phyloP scores from a whole-genome alignment of 2,797 vertebrate species.

The Babyrousa celebensis region DNA sequence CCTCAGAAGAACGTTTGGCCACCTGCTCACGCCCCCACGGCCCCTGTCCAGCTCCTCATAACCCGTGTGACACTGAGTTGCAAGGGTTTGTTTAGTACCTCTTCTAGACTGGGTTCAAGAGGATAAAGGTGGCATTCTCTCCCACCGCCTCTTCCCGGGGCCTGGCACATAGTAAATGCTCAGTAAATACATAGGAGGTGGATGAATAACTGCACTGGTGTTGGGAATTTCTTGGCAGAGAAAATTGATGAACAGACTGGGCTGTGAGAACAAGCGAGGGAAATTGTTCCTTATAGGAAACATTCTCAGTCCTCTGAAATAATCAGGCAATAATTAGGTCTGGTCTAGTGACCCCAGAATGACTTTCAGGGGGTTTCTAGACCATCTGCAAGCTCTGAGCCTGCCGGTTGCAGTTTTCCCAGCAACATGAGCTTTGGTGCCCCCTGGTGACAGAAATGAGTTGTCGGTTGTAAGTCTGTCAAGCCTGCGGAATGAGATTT shows the following conservation, averaged over 20 bases:
- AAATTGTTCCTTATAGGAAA: background rate
- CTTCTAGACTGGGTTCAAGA: background rate
- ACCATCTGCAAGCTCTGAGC: accelerated
- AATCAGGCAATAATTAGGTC: background rate
- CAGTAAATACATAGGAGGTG: background rate
- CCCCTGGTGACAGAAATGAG: conserved; percentile 88
- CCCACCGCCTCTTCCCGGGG: background rate
- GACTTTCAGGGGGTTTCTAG: background rate
- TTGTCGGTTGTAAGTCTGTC: conserved; percentile 40
- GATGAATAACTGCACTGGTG: background rate
- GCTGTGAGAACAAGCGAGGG: background rate
- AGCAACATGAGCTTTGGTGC: conserved; percentile 88
- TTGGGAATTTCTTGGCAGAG: background rate
- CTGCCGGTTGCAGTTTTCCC: background rate
- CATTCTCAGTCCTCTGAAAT: background rate
- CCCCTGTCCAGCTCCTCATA: accelerated
- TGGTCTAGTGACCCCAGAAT: background rate
- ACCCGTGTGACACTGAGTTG: background rate
- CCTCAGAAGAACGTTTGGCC: background rate
- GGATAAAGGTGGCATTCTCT: background rate
- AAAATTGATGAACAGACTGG: background rate
- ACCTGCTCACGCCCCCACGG: accelerated
- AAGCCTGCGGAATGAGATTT: background rate
- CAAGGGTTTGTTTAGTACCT: no score
- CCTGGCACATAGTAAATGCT: background rate